Base-by-base conservation (phyloP, 92 coral and sea anemone genomes). In the Desmophyllum pertusum region DNA sequence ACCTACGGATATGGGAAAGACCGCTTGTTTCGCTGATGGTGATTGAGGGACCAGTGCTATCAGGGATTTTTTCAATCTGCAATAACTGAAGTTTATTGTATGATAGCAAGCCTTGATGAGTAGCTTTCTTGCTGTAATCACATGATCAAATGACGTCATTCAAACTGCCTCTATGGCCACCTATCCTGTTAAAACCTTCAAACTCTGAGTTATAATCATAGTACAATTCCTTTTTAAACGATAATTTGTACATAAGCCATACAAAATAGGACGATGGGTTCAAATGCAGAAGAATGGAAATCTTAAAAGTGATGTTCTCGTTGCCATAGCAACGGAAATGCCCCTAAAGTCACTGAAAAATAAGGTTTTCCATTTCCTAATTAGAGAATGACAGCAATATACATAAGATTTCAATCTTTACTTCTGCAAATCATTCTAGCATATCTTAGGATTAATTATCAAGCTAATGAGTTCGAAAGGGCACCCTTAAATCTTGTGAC, bases 1-100 rank as follows among this genome's bases (percentile, higher is more conserved):
- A n/a, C n/a, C n/a, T n/a, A n/a, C n/a, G n/a, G n/a, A n/a, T n/a
- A n/a, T n/a, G n/a, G n/a, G n/a, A n/a, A n/a, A n/a, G n/a, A n/a
- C n/a, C n/a, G n/a, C n/a, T n/a, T n/a, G n/a, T n/a, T n/a, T n/a
- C n/a, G n/a, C n/a, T n/a, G n/a, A n/a, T n/a, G n/a, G n/a, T n/a
- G n/a, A n/a, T n/a, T 45, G 71, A 68, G 87, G 91, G 87, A 83
- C 88, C 85, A 88, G 81, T 72, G 88, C 88, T 88, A 88, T 68
- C 88, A 77, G 64, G 41, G n/a, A 89, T 89, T 84, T 89, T 89
- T 76, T 10, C 33, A 85, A 89, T 68, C 88, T 80, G 48, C 69
- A 62, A 76, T 48, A 51, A 41, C 72, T 77, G 61, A 76, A 67
- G 83, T 85, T 77, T 76, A 38, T 70, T 53, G 73, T 61, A 67